Evolutionary conservation across 2,888 invertebrate species (phyloP).

Genomic region (Xylota segnis): DNA sequence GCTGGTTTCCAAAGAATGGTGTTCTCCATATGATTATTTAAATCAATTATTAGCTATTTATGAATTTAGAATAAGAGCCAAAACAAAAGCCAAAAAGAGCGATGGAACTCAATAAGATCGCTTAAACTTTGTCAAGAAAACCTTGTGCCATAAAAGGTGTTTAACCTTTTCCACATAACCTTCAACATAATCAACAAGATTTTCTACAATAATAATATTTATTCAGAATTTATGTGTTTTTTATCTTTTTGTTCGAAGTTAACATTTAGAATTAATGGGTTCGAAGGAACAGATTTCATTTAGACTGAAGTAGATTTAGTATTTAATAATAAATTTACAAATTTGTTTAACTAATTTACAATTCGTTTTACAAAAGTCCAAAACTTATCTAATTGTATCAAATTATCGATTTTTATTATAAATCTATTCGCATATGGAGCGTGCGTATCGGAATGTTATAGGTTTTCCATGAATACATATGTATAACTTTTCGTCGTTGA

Average conservation of each 20-base stretch:
- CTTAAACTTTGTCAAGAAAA: not conserved
- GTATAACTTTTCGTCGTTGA: too few species aligned
- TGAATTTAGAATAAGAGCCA: not conserved
- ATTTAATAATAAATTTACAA: not conserved
- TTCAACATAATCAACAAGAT: not conserved
- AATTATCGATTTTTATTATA: not conserved
- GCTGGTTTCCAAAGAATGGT: not conserved
- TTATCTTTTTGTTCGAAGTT: not conserved
- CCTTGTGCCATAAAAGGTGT: slow-evolving; percentile 1
- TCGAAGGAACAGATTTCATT: not conserved
- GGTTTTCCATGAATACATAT: not conserved
- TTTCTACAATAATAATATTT: not conserved
- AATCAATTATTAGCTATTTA: not conserved
- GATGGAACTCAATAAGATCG: not conserved
- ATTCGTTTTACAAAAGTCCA: not conserved
- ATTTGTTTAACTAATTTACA: not conserved
- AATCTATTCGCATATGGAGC: not conserved
- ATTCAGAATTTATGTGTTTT: not conserved
- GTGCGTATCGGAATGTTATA: not conserved
- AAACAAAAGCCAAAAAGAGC: not conserved
- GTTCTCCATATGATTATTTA: not conserved
- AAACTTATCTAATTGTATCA: not conserved
- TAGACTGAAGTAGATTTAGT: not conserved
- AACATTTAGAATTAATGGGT: not conserved
- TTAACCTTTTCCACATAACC: slow-evolving; percentile 16